A percentile compares a stretch with the other conserved stretches of the same genome.
phyloP scores from a whole-genome alignment of 1,140 invertebrate species.

The Scaptomyza montana region DNA sequence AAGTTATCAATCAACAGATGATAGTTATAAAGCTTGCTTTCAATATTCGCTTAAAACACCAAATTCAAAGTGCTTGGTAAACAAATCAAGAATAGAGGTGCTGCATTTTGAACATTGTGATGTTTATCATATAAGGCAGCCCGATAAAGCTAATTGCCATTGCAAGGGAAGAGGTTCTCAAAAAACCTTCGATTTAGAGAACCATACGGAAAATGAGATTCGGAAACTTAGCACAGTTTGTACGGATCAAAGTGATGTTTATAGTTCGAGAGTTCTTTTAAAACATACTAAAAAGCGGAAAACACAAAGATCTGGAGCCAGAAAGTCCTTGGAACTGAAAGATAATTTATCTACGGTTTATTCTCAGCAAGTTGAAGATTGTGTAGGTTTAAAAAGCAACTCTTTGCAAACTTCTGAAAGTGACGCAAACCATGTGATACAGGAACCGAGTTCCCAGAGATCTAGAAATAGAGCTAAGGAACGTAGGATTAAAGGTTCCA shows the following conservation, averaged over 20 bases:
- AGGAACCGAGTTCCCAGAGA: not conserved
- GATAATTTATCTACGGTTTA: not conserved
- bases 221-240: no score
- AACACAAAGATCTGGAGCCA: no score
- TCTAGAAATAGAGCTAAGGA: not conserved
- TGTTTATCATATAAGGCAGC: slow-evolving; percentile 16
- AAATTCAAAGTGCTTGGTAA: not conserved
- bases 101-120: slow-evolving; percentile 32
- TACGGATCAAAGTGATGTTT: no score
- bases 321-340: no score
- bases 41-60: not conserved
- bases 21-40: not conserved
- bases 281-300: no score
- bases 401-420: not conserved
- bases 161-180: not conserved
- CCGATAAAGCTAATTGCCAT: not conserved
- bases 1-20: no score
- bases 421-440: not conserved
- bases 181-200: not conserved
- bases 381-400: not conserved
- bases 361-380: not conserved
- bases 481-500: no score
- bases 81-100: not conserved
- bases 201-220: no score
- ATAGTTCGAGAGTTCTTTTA: no score